These are phyloP conservation scores for Palloptera scutellata DNA, from an alignment of 2,888 invertebrate genomes.

Conservation along the genomic window DNA sequence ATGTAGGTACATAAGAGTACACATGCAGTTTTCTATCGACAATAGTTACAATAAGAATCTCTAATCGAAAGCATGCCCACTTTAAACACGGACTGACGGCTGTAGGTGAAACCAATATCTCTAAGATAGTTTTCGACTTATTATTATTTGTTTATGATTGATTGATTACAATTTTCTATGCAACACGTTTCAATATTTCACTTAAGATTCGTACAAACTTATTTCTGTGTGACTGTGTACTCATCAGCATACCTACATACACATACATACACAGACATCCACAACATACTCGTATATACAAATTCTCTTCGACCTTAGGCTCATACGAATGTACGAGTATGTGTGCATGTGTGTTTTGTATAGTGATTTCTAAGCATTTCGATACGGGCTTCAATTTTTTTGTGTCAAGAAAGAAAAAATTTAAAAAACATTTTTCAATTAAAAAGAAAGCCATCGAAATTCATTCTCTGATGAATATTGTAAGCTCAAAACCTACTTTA, in stretches of 20 bases:
- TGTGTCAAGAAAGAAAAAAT: background rate
- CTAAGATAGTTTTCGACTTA: background rate
- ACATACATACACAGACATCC: too few relatives aligned
- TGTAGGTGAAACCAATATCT: background rate
- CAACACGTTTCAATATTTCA: slow-evolving; percentile 13
- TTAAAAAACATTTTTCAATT: slow-evolving; percentile 1
- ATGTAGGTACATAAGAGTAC: too few relatives aligned
- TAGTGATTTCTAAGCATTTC: background rate
- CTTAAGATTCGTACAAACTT: background rate
- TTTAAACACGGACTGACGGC: too few relatives aligned
- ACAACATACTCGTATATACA: too few relatives aligned
- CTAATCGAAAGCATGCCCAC: too few relatives aligned
- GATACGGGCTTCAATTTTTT: slow-evolving; percentile 8
- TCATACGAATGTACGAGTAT: background rate
- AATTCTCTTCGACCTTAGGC: background rate
- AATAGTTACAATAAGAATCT: too few relatives aligned
- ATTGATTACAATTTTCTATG: slow-evolving; percentile 32
- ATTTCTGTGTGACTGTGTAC: too few relatives aligned
- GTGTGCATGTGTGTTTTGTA: background rate
- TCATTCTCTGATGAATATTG: background rate
- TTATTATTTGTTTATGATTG: slow-evolving; percentile 19
- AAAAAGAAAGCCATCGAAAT: background rate
- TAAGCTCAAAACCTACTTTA: background rate
- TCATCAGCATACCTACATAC: too few relatives aligned
- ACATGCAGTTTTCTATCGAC: too few relatives aligned